Percentiles rank a stretch among this genome's conserved stretches.
phyloP scores from a whole-genome alignment of 92 coral and sea anemone species.

The Diadumene lineata region DNA sequence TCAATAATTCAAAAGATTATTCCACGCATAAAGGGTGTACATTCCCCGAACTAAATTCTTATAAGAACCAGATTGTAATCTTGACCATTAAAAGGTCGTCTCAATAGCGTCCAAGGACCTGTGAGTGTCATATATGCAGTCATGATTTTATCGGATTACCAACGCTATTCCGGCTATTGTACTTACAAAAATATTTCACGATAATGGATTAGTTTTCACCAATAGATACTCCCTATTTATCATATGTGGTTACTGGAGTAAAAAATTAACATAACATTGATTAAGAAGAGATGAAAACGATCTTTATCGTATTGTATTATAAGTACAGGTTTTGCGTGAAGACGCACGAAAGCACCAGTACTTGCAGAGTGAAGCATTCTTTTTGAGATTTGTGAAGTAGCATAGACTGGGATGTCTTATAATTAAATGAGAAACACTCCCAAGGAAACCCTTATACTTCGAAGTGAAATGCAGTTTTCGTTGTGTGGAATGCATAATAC shows the following conservation, averaged over 20 bases:
- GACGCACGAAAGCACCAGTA: no score
- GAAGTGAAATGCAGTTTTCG: no score
- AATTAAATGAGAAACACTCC: no score
- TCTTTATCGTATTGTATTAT: background rate
- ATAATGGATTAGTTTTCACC: background rate
- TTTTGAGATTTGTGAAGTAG: no score
- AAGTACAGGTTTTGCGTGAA: background rate
- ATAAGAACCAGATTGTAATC: background rate
- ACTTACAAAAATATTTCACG: background rate
- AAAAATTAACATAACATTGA: background rate
- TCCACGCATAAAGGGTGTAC: background rate
- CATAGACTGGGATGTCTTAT: no score
- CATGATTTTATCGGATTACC: background rate
- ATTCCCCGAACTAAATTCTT: background rate
- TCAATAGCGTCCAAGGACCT: background rate
- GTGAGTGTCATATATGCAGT: background rate
- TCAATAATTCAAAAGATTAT: slow-evolving; percentile 8
- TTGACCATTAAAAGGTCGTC: background rate
- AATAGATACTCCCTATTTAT: background rate
- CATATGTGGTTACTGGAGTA: background rate
- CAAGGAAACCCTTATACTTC: no score
- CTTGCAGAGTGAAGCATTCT: no score
- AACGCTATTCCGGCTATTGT: background rate
- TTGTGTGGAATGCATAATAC: no score
- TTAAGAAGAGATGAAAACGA: background rate